Percentiles rank a stretch among this genome's conserved stretches.
phyloP scores from a whole-genome alignment of 2,888 invertebrate species.

The Phyllotreta cruciferae region DNA sequence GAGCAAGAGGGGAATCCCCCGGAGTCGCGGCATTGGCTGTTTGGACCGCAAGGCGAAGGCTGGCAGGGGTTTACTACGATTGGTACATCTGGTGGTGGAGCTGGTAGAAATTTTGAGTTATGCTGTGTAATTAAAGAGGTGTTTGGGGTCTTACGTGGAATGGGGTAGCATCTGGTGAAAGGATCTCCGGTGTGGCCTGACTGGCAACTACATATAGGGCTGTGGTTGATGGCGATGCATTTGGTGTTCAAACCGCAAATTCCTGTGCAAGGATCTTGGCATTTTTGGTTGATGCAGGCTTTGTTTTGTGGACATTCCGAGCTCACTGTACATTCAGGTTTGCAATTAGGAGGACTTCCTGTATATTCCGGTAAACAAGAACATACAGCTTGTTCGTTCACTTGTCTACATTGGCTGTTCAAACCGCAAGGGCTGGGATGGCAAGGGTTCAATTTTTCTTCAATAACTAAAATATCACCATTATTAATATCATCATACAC shows the following conservation, averaged over 20 bases:
- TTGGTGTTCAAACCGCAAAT: constrained; percentile 80
- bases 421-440: constrained; percentile 82
- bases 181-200: constrained; percentile 79
- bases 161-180: constrained; percentile 74
- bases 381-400: constrained; percentile 79
- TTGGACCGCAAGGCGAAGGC: constrained; percentile 81
- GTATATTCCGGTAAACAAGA: constrained; percentile 76
- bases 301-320: constrained; percentile 80
- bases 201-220: constrained; percentile 81
- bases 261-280: constrained; percentile 81
- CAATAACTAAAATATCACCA: constrained; percentile 32
- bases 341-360: constrained; percentile 80
- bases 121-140: too few relatives aligned
- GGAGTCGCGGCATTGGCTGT: constrained; percentile 65
- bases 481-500: background rate
- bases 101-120: constrained; percentile 29
- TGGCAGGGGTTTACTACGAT: constrained; percentile 70
- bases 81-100: constrained; percentile 42
- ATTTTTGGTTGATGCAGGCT: constrained; percentile 83
- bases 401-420: constrained; percentile 77
- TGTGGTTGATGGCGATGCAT: constrained; percentile 82
- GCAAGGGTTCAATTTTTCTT: constrained; percentile 67
- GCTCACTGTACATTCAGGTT: constrained; percentile 84
- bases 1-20: constrained; percentile 70
- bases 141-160: constrained; percentile 52